phyloP scores from a whole-genome alignment of 2,888 invertebrate genomes.

The Ennomos erosarius region DNA sequence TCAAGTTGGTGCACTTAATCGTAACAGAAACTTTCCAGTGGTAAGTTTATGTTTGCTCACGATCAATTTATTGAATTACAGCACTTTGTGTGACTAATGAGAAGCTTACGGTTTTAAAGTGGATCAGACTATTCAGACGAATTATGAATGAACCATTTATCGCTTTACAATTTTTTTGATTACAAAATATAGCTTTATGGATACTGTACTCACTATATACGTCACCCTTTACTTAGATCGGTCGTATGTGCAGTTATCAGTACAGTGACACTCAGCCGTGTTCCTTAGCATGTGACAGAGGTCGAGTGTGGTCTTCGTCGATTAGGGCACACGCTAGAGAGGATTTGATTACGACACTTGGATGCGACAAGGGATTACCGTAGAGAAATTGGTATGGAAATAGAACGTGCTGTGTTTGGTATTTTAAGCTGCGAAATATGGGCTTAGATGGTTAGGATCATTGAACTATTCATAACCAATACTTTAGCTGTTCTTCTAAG shows the following conservation, averaged over 20 bases:
- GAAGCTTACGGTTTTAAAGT: conserved; percentile 49
- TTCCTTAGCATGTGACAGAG: conserved; percentile 74
- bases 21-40: conserved; percentile 55
- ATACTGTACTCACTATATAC: no score
- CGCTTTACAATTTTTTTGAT: conserved; percentile 29
- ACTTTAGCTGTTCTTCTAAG: no score
- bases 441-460: neutral
- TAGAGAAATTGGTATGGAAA: conserved; percentile 15
- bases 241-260: conserved; percentile 54
- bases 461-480: neutral
- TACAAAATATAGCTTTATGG: neutral
- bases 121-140: conserved; percentile 36
- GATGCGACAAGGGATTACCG: conserved; percentile 57
- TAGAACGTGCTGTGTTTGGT: conserved; percentile 5
- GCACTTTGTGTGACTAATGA: conserved; percentile 59
- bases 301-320: conserved; percentile 73
- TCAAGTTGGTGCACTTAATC: conserved; percentile 51
- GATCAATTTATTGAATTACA: conserved; percentile 65
- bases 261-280: conserved; percentile 64
- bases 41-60: conserved; percentile 63
- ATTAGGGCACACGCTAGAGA: conserved; percentile 66
- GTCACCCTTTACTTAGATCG: neutral
- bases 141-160: conserved; percentile 47
- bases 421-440: neutral
- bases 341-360: conserved; percentile 70